Percentiles rank a stretch among this genome's conserved stretches.
Conservation (phyloP, 2,888 invertebrate species). For the Dascillus cervinus region DNA sequence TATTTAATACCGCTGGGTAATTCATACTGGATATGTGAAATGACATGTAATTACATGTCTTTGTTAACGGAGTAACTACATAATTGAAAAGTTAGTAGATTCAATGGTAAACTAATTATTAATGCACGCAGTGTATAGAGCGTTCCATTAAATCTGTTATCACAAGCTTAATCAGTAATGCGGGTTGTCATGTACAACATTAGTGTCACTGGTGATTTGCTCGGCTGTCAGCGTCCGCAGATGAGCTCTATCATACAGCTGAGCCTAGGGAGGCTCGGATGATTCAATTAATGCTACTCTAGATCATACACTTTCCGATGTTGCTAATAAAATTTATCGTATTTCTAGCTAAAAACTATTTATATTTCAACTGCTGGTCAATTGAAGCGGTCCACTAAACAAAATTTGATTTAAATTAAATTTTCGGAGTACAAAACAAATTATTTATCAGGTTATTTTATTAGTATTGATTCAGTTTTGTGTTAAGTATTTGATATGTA, state of each 20-base stretch:
- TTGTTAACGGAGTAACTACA: conserved; percentile 21
- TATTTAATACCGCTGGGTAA: too few relatives aligned
- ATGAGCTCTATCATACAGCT: conserved; percentile 16
- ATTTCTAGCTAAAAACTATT: too few relatives aligned
- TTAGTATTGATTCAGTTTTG: too few relatives aligned
- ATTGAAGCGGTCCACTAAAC: too few relatives aligned
- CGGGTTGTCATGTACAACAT: conserved; percentile 41
- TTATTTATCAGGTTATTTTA: too few relatives aligned
- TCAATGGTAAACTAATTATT: conserved; percentile 37
- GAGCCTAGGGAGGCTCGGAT: conserved; percentile 10
- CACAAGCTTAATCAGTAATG: conserved; percentile 41
- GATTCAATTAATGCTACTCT: conserved; percentile 15
- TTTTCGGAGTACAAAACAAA: too few relatives aligned
- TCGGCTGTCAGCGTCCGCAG: conserved; percentile 24
- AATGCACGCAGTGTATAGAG: conserved; percentile 36
- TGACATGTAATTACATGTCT: conserved; percentile 12
- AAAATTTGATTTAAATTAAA: too few relatives aligned
- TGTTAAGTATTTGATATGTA: too few relatives aligned
- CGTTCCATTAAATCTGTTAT: conserved; percentile 42
- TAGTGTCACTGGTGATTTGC: conserved; percentile 40
- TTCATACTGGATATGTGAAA: too few relatives aligned
- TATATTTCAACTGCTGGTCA: too few relatives aligned
- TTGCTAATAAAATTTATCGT: too few relatives aligned
- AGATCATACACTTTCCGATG: too few relatives aligned
- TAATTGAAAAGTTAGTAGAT: conserved; percentile 39